Evolutionary conservation across 2,113 vertebrate species (phyloP).

Genomic region (Cinclus mexicanus): DNA sequence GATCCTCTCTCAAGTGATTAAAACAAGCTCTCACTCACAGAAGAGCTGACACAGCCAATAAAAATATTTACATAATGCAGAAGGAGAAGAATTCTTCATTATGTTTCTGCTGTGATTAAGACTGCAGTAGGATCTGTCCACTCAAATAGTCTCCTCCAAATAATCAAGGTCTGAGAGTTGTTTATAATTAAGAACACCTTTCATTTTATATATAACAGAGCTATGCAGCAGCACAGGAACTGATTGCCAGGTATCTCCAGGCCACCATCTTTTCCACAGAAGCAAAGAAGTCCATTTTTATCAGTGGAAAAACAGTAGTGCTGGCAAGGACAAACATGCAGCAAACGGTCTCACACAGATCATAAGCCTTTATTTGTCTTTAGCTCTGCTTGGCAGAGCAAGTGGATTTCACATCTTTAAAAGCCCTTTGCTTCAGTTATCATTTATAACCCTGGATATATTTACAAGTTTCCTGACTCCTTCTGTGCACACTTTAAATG

Average conservation of each 20-base stretch:
- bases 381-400: background rate
- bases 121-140: background rate
- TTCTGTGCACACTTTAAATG: background rate
- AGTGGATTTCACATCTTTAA: background rate
- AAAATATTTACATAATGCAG: conserved; percentile 19
- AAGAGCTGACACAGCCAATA: conserved; percentile 28
- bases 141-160: background rate
- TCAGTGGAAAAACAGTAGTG: background rate
- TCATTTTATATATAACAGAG: background rate
- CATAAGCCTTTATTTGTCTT: background rate
- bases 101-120: background rate
- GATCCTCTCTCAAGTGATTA: background rate
- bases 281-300: background rate
- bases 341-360: background rate
- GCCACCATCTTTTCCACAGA: background rate
- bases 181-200: background rate
- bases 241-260: background rate
- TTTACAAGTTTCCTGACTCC: background rate
- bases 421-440: background rate
- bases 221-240: background rate
- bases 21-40: background rate
- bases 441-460: background rate
- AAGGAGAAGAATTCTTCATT: background rate
- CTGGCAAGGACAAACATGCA: background rate
- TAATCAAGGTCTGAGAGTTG: background rate